A percentile compares a stretch with the other conserved stretches of the same genome.
phyloP scores from a whole-genome alignment of 2,113 vertebrate genomes.

The Ophthalmolycus amberensis region DNA sequence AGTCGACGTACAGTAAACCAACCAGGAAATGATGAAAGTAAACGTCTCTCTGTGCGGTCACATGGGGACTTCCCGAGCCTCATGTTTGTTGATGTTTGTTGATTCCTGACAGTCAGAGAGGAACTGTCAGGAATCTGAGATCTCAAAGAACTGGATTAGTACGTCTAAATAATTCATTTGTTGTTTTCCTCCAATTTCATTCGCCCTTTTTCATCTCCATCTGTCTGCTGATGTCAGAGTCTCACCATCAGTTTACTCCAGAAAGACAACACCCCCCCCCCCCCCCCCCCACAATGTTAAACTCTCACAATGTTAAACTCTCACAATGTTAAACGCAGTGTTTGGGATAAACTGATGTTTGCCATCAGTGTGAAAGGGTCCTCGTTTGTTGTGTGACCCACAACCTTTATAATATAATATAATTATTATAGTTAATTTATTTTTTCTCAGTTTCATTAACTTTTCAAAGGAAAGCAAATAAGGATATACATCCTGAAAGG shows the following conservation, averaged over 20 bases:
- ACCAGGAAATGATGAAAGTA: slow-evolving; percentile 49
- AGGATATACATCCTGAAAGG: neutral
- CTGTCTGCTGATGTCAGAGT: slow-evolving; percentile 19
- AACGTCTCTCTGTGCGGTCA: slow-evolving; percentile 18
- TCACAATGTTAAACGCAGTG: too few relatives aligned
- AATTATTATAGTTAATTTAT: neutral
- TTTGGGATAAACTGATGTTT: neutral
- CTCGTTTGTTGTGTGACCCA: too few relatives aligned
- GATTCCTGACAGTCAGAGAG: neutral
- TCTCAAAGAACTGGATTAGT: slow-evolving; percentile 24
- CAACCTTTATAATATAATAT: neutral
- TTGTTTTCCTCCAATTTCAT: slow-evolving; percentile 9
- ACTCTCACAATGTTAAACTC: too few relatives aligned
- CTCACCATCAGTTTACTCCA: neutral
- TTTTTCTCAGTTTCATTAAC: neutral
- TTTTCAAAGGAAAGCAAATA: neutral
- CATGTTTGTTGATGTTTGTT: slow-evolving; percentile 46
- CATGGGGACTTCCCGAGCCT: slow-evolving; percentile 7
- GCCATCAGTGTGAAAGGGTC: neutral
- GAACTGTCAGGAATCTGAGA: slow-evolving; percentile 5
- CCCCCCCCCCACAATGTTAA: neutral
- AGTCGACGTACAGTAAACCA: slow-evolving; percentile 37
- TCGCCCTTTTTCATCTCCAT: neutral
- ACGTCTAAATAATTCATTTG: slow-evolving; percentile 31
- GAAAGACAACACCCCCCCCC: neutral